phyloP scores from a whole-genome alignment of 2,888 invertebrate genomes.

The Smittia sp. region DNA sequence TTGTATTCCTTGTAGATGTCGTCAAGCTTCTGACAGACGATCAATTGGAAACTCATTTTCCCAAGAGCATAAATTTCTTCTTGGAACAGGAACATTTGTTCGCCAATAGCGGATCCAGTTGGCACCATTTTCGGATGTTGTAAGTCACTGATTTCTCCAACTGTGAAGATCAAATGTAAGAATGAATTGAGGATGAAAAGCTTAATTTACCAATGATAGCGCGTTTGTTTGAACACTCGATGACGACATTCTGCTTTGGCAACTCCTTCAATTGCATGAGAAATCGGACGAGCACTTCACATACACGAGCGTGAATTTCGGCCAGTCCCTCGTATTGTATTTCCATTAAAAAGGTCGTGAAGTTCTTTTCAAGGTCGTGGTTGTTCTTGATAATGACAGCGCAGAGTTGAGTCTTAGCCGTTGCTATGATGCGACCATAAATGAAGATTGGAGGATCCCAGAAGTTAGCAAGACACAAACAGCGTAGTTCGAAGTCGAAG shows the following conservation, averaged over 20 bases:
- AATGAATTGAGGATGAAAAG: conserved; percentile 2
- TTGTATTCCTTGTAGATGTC: conserved; percentile 45
- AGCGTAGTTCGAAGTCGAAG: conserved; percentile 47
- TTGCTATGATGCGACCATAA: conserved; percentile 46
- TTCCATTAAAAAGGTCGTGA: conserved; percentile 45
- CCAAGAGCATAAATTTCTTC: conserved; percentile 47
- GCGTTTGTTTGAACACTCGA: conserved; percentile 45
- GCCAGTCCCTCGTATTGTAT: conserved; percentile 45
- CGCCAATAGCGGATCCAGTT: conserved; percentile 43
- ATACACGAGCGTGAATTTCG: conserved; percentile 48
- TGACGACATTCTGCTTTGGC: conserved; percentile 46
- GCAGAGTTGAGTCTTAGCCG: conserved; percentile 45
- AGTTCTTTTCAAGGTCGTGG: conserved; percentile 40
- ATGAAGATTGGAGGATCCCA: conserved; percentile 47
- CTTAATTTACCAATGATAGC: conserved; percentile 45
- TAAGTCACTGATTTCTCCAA: conserved; percentile 45
- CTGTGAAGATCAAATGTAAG: conserved; percentile 44
- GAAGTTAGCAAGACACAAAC: conserved; percentile 48
- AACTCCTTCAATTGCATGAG: conserved; percentile 47
- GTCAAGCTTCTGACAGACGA: conserved; percentile 42
- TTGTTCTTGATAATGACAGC: conserved; percentile 45
- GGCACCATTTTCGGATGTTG: conserved; percentile 45
- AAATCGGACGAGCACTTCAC: conserved; percentile 46
- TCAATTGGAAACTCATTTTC: conserved; percentile 43
- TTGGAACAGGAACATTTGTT: conserved; percentile 44